These are phyloP conservation scores for Serripes groenlandicus DNA, from an alignment of 2,888 invertebrate genomes.

Conservation along the genomic window DNA sequence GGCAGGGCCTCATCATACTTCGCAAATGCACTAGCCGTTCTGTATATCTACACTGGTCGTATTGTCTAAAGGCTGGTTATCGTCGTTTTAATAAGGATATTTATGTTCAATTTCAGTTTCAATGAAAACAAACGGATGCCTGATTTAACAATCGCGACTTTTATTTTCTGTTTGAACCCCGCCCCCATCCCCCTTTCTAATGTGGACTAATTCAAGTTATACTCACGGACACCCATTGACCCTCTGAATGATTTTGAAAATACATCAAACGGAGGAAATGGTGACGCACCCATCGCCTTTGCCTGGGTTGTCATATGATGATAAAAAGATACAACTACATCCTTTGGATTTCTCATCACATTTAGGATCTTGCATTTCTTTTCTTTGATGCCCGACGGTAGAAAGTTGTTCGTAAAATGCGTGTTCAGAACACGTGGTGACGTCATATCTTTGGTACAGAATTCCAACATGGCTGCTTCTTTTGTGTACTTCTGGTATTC, in stretches of 20 bases:
- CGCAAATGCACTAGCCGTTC: too few species aligned
- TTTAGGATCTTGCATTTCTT: conserved; percentile 2
- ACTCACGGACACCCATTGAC: too few species aligned
- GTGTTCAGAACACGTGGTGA: conserved; percentile 14
- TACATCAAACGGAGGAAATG: not conserved
- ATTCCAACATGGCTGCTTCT: conserved; percentile 12
- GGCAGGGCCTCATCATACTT: too few species aligned
- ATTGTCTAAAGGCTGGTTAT: too few species aligned
- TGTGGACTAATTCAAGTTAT: too few species aligned
- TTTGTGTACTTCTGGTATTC: not conserved
- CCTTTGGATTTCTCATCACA: conserved; percentile 9
- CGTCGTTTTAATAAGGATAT: too few species aligned
- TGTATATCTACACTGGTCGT: too few species aligned
- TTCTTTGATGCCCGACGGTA: not conserved
- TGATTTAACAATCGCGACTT: too few species aligned
- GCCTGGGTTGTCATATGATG: not conserved
- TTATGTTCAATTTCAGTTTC: too few species aligned
- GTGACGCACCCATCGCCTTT: not conserved
- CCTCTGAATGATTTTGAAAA: not conserved
- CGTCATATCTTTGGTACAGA: not conserved
- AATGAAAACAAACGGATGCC: too few species aligned
- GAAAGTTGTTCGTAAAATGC: not conserved
- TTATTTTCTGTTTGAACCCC: too few species aligned
- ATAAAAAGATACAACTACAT: not conserved
- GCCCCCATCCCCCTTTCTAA: too few species aligned